Evolutionary conservation across 2,888 invertebrate genomes (phyloP), one percentile per base, ranked within the genome.

Genomic region (Nasonovia ribisnigri): DNA sequence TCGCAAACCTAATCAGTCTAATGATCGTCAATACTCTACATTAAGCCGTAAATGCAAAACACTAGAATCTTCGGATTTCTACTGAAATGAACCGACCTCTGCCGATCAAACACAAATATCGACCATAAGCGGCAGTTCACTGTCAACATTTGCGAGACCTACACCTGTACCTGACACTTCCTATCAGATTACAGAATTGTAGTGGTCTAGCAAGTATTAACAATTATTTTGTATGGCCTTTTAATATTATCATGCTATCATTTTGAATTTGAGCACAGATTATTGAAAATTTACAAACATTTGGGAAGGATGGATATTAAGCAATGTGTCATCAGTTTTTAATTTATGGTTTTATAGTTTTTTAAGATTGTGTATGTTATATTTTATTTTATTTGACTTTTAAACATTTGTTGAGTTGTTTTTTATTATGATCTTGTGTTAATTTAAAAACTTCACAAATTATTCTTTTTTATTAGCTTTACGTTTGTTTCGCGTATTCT

Each of bases 41-140:
- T 97, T 98, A 96, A 98, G 98, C 97, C 98, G 98, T 97, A 98
- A 98, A 97, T 98, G 98, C 97, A 98, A 98, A 97, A 98, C 98
- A 95, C 97, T 98, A 95, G 98, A 98, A 97, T 98, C 98, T 95
- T 98, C 97, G 96, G 98, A 98, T 96, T 98, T 98, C 97, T 98
- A 98, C 98, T 98, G 98, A 98, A 98, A 97, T 96, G 96, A 97
- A 97, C 67, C 90, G 93, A 96, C 97, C 96, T 97, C 96, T 94
- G 94, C 94, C 90, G 93, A 94, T 89, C 94, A 94, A 88, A 94
- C 94, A 77, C 91, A 93, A 86, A 94, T 94, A 91, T 94, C 94
- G 11, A 94, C 94, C 0, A 94, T 94, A 60, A 94, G 94, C 1
- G 93, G 93, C n/a, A 93, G 86, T 67, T 93, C 93, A 84, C 67